These are phyloP conservation scores for Orchesella flavescens DNA, from an alignment of 2,888 invertebrate genomes.

Conservation along the genomic window DNA sequence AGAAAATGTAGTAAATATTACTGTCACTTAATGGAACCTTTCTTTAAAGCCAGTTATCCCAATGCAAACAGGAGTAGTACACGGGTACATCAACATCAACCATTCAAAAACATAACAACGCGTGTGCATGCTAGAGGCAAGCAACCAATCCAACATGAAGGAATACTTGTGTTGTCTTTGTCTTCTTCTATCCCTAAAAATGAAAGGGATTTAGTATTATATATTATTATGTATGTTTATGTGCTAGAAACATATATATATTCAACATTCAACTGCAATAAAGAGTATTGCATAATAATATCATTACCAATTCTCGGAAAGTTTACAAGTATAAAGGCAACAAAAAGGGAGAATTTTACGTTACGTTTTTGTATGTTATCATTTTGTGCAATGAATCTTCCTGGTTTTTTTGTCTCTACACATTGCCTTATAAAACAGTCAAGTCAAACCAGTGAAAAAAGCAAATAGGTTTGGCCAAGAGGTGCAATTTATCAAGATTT, in stretches of 20 bases:
- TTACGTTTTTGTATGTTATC: constrained; percentile 27
- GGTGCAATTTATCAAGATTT: constrained; percentile 63
- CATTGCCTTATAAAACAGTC: background rate
- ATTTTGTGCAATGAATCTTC: constrained; percentile 54
- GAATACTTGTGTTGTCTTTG: constrained; percentile 5
- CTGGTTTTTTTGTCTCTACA: constrained; percentile 41
- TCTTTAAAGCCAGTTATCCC: constrained; percentile 6
- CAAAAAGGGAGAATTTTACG: constrained; percentile 21
- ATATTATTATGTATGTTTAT: too few relatives aligned
- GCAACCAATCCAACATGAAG: background rate
- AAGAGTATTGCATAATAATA: constrained; percentile 35
- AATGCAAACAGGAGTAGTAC: constrained; percentile 9
- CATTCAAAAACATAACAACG: constrained; percentile 2
- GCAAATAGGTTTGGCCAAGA: constrained; percentile 24
- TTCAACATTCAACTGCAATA: background rate
- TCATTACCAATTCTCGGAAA: constrained; percentile 16
- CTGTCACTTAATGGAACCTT: constrained; percentile 17
- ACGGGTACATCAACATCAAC: background rate
- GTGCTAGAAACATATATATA: background rate
- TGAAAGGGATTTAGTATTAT: background rate
- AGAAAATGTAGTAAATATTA: constrained; percentile 4
- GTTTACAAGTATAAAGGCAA: constrained; percentile 3
- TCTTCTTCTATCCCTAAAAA: constrained; percentile 6
- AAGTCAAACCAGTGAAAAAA: constrained; percentile 1
- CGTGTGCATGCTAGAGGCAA: background rate